Base-by-base conservation (phyloP, 2,888 invertebrate species). In the Lasioglossum pauxillum region DNA sequence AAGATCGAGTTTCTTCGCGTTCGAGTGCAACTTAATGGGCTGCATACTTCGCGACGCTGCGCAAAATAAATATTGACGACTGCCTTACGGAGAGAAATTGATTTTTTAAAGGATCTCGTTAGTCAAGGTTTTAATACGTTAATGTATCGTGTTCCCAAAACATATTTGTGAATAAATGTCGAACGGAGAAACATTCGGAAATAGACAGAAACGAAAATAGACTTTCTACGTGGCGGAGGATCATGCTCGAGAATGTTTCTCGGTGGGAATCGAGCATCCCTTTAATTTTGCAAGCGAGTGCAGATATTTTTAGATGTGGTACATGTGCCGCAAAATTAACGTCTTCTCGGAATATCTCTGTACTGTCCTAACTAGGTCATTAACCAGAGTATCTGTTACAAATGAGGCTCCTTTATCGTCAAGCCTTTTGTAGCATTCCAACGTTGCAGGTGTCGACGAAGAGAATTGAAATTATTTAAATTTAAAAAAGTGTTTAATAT, bases 401-500 rank as follows among this genome's bases (percentile, higher is more conserved):
- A 57, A n/a, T 57, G 57, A 57, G n/a, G n/a, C 57, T 57, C 10
- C 57, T 57, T n/a, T 57, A 57, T n/a, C n/a, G n/a, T 10, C 10
- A n/a, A 57, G 57, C 3, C n/a, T 57, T 57, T 57, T 57, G 10
- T 57, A 23, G n/a, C 10, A n/a, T 10, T 57, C 10, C 10, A 12
- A 57, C n/a, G 8, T 10, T 57, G n/a, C n/a, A n/a, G 14, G 27
- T 73, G 74, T n/a, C 79, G 74, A 71, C 75, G 87, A 82, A 31
- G 38, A 82, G 41, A 75, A 57, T 57, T n/a, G 3, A 12, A 23
- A 35, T 35, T 35, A 35, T 35, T 35, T 35, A 35, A 35, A 35
- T 35, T 3, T 3, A 35, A 35, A 35, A 35, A 35, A 2, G 2
- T 35, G 2, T 35, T 35, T 35, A 35, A 35, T 4, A 3, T 35